phyloP scores from a whole-genome alignment of 2,888 invertebrate genomes.

The Mythimna loreyi region DNA sequence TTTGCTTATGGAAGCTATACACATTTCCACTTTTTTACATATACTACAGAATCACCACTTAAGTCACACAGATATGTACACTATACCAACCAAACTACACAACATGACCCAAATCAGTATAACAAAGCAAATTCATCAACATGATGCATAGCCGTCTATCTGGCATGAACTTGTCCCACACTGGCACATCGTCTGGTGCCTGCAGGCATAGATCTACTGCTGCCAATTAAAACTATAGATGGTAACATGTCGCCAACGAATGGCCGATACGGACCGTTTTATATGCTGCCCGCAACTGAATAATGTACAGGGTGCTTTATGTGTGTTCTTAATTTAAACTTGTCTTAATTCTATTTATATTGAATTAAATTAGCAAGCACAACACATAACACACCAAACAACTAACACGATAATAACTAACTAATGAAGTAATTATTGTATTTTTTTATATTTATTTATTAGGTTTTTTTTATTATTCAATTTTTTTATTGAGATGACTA shows the following conservation, averaged over 20 bases:
- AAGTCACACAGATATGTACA: neutral
- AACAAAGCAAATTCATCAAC: constrained; percentile 60
- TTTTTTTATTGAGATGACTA: no score
- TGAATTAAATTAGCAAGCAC: no score
- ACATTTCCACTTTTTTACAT: neutral
- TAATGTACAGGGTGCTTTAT: constrained; percentile 69
- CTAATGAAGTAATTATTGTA: no score
- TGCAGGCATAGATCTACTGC: constrained; percentile 81
- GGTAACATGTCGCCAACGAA: constrained; percentile 82
- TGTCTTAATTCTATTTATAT: no score
- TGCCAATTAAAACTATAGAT: constrained; percentile 89
- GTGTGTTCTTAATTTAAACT: neutral
- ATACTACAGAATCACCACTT: neutral
- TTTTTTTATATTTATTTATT: no score
- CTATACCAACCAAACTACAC: constrained; percentile 25
- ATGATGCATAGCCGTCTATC: constrained; percentile 56
- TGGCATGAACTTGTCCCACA: constrained; percentile 73
- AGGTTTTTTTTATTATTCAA: no score
- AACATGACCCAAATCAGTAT: constrained; percentile 57
- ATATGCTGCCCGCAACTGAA: constrained; percentile 70
- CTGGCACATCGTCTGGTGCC: constrained; percentile 75
- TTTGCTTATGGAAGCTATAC: no score
- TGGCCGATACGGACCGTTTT: constrained; percentile 75
- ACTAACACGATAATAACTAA: no score
- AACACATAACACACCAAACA: no score